Conservation (phyloP, 2,888 invertebrate species). For the Schizaphis graminum region DNA sequence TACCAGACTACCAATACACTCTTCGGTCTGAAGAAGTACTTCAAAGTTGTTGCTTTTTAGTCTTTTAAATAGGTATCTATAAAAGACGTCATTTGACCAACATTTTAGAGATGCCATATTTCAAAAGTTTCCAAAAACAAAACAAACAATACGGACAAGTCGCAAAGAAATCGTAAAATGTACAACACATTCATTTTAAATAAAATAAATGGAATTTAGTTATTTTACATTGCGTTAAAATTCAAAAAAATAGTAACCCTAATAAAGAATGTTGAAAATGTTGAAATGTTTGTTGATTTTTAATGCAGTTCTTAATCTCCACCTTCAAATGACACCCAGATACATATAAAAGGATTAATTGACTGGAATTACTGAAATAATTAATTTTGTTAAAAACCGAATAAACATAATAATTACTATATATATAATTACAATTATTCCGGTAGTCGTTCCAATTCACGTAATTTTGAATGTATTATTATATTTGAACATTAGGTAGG, state of each 20-base stretch:
- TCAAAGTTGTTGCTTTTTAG: background rate
- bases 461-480: background rate
- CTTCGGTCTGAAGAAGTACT: background rate
- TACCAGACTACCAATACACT: background rate
- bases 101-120: background rate
- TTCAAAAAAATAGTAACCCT: background rate
- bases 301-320: too few species aligned
- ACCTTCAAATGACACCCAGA: background rate
- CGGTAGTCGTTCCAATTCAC: background rate
- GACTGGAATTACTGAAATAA: background rate
- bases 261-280: background rate
- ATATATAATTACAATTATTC: background rate
- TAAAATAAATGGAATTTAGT: background rate
- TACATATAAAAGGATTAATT: background rate
- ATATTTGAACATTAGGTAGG: background rate
- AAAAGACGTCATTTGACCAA: background rate
- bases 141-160: too few species aligned
- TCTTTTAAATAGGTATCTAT: background rate
- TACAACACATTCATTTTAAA: background rate
- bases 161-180: background rate
- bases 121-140: background rate
- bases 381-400: background rate
- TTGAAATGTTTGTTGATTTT: background rate
- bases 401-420: background rate
- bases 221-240: background rate